phyloP scores from a whole-genome alignment of 2,888 invertebrate genomes.

The Dicroscelio sp. region DNA sequence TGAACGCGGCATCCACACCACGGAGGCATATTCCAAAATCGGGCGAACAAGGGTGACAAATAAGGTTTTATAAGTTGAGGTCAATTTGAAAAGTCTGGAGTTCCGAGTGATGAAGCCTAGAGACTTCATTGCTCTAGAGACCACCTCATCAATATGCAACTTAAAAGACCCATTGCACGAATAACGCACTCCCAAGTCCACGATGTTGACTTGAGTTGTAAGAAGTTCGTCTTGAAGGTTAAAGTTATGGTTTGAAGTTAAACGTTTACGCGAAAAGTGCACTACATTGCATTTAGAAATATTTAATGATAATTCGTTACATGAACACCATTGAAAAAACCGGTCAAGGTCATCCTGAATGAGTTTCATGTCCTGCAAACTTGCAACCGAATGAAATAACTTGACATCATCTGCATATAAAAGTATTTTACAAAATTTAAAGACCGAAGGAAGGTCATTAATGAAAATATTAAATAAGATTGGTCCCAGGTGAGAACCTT shows the following conservation, averaged over 20 bases:
- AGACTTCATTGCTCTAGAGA: neutral
- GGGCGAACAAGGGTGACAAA: neutral
- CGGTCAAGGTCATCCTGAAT: neutral
- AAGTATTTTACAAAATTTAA: neutral
- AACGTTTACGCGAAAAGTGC: too few species aligned
- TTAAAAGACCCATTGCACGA: too few species aligned
- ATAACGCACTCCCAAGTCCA: too few species aligned
- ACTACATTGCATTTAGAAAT: too few species aligned
- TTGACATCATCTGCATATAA: neutral
- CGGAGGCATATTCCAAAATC: neutral
- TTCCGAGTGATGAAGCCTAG: neutral
- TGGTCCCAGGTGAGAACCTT: neutral
- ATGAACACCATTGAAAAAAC: neutral
- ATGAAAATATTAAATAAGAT: neutral
- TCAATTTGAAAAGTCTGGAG: neutral
- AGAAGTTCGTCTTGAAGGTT: too few species aligned
- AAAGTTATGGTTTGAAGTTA: too few species aligned
- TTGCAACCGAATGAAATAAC: neutral
- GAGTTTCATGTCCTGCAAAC: neutral
- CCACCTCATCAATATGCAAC: too few species aligned
- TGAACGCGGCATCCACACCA: neutral
- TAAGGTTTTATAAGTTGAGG: too few species aligned
- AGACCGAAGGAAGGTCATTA: neutral
- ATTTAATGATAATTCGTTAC: too few species aligned
- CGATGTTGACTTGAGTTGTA: too few species aligned